phyloP scores from a whole-genome alignment of 2,888 invertebrate genomes.

The Merodon equestris region DNA sequence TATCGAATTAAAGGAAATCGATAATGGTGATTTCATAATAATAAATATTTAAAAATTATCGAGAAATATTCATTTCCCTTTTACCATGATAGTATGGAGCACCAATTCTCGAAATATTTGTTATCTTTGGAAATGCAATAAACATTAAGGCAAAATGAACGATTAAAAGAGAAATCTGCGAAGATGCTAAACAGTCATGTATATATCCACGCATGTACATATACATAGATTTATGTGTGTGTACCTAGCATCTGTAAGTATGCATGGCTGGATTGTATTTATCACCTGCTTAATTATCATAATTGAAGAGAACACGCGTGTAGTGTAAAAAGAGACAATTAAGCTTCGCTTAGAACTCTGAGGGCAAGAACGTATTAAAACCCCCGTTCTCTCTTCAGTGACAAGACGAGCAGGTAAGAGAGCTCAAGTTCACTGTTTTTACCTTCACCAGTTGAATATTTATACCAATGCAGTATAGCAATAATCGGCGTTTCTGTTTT shows the following conservation, averaged over 20 bases:
- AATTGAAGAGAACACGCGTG: conserved; percentile 51
- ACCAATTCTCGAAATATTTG: conserved; percentile 2
- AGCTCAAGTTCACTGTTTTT: conserved; percentile 44
- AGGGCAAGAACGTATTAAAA: neutral
- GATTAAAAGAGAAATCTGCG: conserved; percentile 27
- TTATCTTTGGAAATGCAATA: conserved; percentile 13
- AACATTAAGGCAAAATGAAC: conserved; percentile 28
- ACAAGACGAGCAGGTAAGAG: conserved; percentile 47
- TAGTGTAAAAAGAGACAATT: conserved; percentile 24
- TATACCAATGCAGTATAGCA: conserved; percentile 59
- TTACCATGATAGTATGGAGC: no score
- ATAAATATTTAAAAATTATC: conserved; percentile 18
- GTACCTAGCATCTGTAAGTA: conserved; percentile 17
- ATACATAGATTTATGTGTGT: no score
- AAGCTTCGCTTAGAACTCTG: conserved; percentile 35
- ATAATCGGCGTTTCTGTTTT: conserved; percentile 60
- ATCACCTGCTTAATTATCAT: conserved; percentile 55
- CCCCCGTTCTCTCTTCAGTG: conserved; percentile 32
- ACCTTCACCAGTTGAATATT: conserved; percentile 52
- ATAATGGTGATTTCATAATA: conserved; percentile 43
- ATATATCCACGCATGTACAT: neutral
- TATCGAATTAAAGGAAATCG: conserved; percentile 57
- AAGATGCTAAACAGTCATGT: conserved; percentile 30
- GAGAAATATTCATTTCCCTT: conserved; percentile 4
- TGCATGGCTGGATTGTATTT: conserved; percentile 42